Percentiles rank a stretch among this genome's conserved stretches.
Evolutionary conservation across 2,888 invertebrate genomes (phyloP).

Genomic region (Carcina quercana): DNA sequence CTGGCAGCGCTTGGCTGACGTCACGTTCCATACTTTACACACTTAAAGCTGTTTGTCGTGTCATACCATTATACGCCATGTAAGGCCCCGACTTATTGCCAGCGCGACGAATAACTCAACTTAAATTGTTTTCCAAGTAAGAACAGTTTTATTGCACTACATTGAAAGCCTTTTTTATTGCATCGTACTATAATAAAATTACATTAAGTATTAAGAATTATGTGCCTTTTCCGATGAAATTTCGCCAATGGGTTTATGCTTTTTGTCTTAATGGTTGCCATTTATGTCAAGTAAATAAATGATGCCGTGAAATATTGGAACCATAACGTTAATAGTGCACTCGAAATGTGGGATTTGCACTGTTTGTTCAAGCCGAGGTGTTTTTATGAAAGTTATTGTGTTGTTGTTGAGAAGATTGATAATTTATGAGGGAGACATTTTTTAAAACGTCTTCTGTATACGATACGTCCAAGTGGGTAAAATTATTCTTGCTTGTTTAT

Average conservation of each 20-base stretch:
- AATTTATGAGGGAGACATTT: too few relatives aligned
- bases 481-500: too few relatives aligned
- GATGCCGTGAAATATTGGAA: too few relatives aligned
- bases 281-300: slow-evolving; percentile 34
- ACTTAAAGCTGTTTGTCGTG: slow-evolving; percentile 74
- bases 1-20: slow-evolving; percentile 60
- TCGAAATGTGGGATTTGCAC: too few relatives aligned
- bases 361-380: too few relatives aligned
- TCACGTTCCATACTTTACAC: slow-evolving; percentile 68
- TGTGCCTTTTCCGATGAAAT: slow-evolving; percentile 36
- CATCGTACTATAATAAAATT: slow-evolving; percentile 43
- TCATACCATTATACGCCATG: slow-evolving; percentile 72
- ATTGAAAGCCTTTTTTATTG: slow-evolving; percentile 52
- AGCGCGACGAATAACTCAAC: slow-evolving; percentile 58
- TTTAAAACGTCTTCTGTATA: too few relatives aligned
- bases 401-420: too few relatives aligned
- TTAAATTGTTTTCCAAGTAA: slow-evolving; percentile 64
- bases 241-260: slow-evolving; percentile 28
- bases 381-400: too few relatives aligned
- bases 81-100: slow-evolving; percentile 67
- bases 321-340: too few relatives aligned
- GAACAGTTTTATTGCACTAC: slow-evolving; percentile 54
- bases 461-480: too few relatives aligned
- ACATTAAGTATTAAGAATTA: slow-evolving; percentile 40
- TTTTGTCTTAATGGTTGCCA: slow-evolving; percentile 42